Conservation (phyloP, 2,113 vertebrate genomes). For the Podarcis cretensis region DNA sequence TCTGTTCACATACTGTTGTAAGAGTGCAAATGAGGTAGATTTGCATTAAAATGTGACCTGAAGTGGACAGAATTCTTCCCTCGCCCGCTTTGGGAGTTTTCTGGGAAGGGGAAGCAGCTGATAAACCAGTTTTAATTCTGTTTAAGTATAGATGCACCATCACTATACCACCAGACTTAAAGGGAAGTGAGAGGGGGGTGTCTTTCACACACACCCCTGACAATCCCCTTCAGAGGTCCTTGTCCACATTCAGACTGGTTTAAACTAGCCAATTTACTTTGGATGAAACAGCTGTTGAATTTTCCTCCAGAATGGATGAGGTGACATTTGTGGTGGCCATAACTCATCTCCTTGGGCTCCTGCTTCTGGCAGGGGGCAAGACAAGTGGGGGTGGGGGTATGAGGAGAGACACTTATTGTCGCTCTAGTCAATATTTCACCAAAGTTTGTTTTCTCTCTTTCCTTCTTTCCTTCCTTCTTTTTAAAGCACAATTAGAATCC, state of each 20-base stretch:
- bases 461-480: conserved; percentile 46
- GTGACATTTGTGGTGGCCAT: neutral
- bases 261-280: neutral
- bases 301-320: neutral
- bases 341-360: neutral
- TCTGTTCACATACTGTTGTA: too few species aligned
- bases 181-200: neutral
- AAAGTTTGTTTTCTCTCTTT: conserved; percentile 55
- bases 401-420: conserved; percentile 24
- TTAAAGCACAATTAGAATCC: conserved; percentile 67
- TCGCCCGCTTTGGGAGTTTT: neutral
- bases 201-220: neutral
- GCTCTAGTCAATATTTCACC: conserved; percentile 49
- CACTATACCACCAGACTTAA: too few species aligned
- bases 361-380: neutral
- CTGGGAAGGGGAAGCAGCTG: neutral
- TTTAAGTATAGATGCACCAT: neutral
- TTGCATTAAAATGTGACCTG: neutral
- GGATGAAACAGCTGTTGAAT: neutral
- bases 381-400: neutral
- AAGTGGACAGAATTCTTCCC: neutral
- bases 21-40: neutral
- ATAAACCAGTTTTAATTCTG: neutral
- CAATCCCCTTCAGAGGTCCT: neutral
- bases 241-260: neutral